Evolutionary conservation across 2,113 vertebrate genomes (phyloP).

Genomic region (Oxyruncus cristatus): DNA sequence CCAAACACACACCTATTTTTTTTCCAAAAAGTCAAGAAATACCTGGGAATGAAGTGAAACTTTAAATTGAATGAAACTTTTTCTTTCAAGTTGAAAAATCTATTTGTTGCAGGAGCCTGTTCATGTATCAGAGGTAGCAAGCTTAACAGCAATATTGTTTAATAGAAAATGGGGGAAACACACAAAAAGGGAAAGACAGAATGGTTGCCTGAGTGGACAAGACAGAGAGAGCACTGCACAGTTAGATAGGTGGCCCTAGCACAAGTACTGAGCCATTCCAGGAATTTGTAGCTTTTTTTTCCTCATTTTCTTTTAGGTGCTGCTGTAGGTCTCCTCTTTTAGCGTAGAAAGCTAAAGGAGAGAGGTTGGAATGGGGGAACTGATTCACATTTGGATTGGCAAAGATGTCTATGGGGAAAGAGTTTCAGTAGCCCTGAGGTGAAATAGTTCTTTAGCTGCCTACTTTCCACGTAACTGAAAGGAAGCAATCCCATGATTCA

Average conservation of each 20-base stretch:
- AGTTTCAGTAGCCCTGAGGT: background rate
- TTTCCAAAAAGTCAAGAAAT: background rate
- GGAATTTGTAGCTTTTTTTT: background rate
- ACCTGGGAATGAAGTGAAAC: background rate
- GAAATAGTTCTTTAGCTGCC: background rate
- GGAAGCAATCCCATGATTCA: background rate
- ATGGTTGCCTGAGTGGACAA: background rate
- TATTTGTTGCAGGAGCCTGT: background rate
- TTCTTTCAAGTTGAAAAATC: conserved; percentile 45
- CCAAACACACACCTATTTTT: background rate
- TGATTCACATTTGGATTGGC: background rate
- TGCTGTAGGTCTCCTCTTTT: background rate
- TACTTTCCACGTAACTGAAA: background rate
- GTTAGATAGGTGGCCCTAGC: background rate
- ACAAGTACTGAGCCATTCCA: background rate
- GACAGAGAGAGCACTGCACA: background rate
- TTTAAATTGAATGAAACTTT: conserved; percentile 27
- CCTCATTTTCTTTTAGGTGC: background rate
- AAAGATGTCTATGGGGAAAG: background rate
- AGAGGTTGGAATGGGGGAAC: background rate
- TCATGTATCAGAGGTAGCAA: background rate
- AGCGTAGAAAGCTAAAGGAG: background rate
- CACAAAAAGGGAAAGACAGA: background rate
- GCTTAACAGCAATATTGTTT: background rate
- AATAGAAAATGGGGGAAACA: background rate